These are phyloP conservation scores for Electrona antarctica DNA, from an alignment of 2,113 vertebrate genomes.

Conservation along the genomic window DNA sequence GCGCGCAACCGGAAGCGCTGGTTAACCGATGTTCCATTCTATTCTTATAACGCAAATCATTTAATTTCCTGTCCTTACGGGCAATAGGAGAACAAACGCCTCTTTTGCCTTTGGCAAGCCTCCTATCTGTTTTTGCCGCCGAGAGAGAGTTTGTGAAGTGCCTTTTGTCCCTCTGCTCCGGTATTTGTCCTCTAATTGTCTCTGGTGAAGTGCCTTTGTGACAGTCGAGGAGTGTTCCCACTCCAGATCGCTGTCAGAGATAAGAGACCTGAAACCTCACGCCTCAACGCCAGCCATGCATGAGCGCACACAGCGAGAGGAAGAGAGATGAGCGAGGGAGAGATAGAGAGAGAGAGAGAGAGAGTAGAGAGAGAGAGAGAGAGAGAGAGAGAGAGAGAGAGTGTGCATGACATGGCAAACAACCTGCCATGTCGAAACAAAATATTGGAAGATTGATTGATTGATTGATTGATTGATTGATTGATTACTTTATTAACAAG, in stretches of 20 bases:
- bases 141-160: not conserved
- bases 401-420: too few relatives aligned
- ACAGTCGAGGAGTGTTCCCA: not conserved
- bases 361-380: conserved; percentile 9
- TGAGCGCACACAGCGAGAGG: conserved; percentile 27
- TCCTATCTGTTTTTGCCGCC: not conserved
- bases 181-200: conserved; percentile 10
- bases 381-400: not conserved
- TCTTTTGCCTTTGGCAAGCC: not conserved
- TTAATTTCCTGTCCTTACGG: not conserved
- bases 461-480: too few relatives aligned
- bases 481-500: too few relatives aligned
- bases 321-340: conserved; percentile 15
- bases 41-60: not conserved
- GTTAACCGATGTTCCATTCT: not conserved
- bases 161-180: not conserved
- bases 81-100: not conserved
- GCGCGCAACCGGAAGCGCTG: not conserved
- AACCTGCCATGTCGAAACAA: too few relatives aligned
- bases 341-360: not conserved
- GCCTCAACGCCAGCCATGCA: not conserved
- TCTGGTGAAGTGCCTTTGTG: not conserved
- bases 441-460: too few relatives aligned
- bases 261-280: conserved; percentile 27
- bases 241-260: conserved; percentile 30